These are phyloP conservation scores for Asobara japonica DNA, from an alignment of 1,140 invertebrate species.

Conservation along the genomic window DNA sequence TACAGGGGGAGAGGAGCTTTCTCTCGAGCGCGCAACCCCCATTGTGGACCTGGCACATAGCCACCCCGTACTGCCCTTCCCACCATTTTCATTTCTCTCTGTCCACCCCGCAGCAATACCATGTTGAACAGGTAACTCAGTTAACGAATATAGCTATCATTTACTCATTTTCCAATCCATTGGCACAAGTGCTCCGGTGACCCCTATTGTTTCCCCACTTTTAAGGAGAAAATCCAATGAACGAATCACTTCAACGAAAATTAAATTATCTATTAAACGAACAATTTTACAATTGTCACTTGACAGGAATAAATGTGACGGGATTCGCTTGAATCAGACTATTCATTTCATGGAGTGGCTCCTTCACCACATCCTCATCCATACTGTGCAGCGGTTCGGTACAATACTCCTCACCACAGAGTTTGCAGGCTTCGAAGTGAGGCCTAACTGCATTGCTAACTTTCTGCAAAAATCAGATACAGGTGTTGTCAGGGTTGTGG, in stretches of 20 bases:
- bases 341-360: constrained; percentile 49
- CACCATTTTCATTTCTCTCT: neutral
- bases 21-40: neutral
- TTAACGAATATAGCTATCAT: too few relatives aligned
- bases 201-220: neutral
- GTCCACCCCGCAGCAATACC: neutral
- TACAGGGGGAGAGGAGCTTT: neutral
- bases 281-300: neutral
- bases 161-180: neutral
- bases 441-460: constrained; percentile 68
- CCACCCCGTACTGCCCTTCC: neutral
- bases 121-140: neutral
- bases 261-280: neutral
- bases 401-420: constrained; percentile 66
- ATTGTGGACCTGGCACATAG: neutral
- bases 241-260: neutral
- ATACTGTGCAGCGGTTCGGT: constrained; percentile 51
- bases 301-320: constrained; percentile 27
- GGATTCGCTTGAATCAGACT: constrained; percentile 44
- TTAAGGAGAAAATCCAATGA: neutral
- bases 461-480: constrained; percentile 64
- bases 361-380: constrained; percentile 53
- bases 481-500: too few relatives aligned
- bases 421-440: constrained; percentile 70
- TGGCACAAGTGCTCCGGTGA: neutral